Base-by-base conservation (phyloP, 2,888 invertebrate species). In the Quadroppia sp. region DNA sequence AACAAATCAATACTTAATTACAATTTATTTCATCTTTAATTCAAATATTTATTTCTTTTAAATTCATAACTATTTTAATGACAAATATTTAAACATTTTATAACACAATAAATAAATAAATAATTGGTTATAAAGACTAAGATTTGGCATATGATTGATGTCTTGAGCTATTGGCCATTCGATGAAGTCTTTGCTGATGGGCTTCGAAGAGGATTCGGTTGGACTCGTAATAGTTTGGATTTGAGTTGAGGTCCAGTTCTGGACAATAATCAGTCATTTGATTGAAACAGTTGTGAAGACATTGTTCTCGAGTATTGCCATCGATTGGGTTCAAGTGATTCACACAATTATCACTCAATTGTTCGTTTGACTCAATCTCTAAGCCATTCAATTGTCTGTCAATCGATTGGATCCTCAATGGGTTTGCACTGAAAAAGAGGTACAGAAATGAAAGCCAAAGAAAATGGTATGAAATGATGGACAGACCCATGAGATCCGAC, bases 171-270 rank as follows among this genome's bases (percentile, higher is more conserved):
- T 15, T 61, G 30, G 61, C 30, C n/a, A 61, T 32, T 32, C 61
- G 32, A 32, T 61, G 61, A 9, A 73, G 36, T 36, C 74, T 36
- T 42, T 42, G 36, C 23, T n/a, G 64, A 67, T 75, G 75, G 7
- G 75, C 75, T 69, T 75, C 75, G 28, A 73, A 75, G 20, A 75
- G 48, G 13, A 75, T 42, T 15, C 75, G 56, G 25, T 75, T 75
- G 3, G 73, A 50, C 40, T 75, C 75, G 48, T 73, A 75, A 69
- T 75, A 75, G 4, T 71, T 50, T 13, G 75, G 75, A 74, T 75
- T 75, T 61, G 73, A 61, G 30, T 70, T 53, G 11, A 15, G 36
- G 40, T 53, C 53, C 50, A 75, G 53, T 53, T 64, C 36, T 42
- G 75, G 75, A 1, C 71, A 25, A 74, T 75, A 75, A 13, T 15